These are phyloP conservation scores for Hypocryptadius cinnamomeus DNA, from an alignment of 2,113 vertebrate genomes.

Conservation along the genomic window DNA sequence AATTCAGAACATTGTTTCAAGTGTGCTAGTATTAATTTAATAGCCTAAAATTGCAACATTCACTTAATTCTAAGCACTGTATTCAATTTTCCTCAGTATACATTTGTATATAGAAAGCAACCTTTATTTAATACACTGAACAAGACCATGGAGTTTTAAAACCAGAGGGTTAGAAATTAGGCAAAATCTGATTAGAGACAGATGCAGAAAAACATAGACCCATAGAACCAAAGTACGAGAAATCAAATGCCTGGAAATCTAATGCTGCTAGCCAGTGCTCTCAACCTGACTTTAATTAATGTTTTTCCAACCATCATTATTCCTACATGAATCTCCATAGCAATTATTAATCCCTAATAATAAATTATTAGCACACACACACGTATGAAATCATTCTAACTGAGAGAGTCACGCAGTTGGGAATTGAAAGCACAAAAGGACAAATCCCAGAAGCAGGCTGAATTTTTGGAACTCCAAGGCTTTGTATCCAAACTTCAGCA, in stretches of 20 bases:
- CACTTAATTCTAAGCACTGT: not conserved
- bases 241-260: slow-evolving; percentile 24
- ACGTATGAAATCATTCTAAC: not conserved
- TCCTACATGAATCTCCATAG: slow-evolving; percentile 14
- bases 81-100: not conserved
- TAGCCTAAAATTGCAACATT: not conserved
- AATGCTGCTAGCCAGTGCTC: not conserved
- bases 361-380: not conserved
- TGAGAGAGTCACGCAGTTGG: fast-evolving
- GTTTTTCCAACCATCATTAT: slow-evolving; percentile 26
- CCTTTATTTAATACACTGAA: not conserved
- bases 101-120: not conserved
- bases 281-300: not conserved
- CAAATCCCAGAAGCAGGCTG: not conserved
- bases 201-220: not conserved
- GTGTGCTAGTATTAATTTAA: not conserved
- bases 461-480: not conserved
- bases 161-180: not conserved
- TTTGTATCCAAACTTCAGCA: not conserved
- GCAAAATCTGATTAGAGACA: not conserved
- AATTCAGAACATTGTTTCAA: not conserved
- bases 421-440: not conserved
- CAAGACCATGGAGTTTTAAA: not conserved
- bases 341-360: slow-evolving; percentile 26
- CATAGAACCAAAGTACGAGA: not conserved